These are phyloP conservation scores for Notothenia rossii DNA, from an alignment of 2,113 vertebrate genomes.

Conservation along the genomic window DNA sequence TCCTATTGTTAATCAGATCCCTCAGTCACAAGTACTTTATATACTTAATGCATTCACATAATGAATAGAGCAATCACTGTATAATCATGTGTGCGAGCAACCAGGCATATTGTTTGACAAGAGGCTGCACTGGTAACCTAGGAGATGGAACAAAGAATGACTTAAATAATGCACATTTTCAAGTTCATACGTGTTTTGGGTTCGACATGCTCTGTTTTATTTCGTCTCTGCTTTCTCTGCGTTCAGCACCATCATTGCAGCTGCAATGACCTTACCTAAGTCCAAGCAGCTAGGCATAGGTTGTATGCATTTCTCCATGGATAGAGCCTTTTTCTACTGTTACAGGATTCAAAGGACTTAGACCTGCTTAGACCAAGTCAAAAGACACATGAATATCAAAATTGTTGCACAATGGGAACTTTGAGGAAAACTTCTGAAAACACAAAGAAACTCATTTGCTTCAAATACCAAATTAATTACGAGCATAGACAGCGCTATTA, in stretches of 20 bases:
- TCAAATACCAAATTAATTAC: no score
- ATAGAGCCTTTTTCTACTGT: not conserved
- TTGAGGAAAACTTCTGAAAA: not conserved
- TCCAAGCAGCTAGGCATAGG: no score
- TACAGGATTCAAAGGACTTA: not conserved
- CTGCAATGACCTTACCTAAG: not conserved
- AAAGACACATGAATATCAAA: not conserved
- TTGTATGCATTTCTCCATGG: not conserved
- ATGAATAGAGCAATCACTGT: constrained; percentile 33
- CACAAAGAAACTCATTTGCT: no score
- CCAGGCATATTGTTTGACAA: constrained; percentile 17
- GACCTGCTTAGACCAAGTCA: not conserved
- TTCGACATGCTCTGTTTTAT: no score
- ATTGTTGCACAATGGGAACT: not conserved
- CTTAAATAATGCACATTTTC: no score
- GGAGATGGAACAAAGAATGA: no score
- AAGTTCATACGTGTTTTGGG: no score
- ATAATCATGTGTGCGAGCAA: constrained; percentile 38
- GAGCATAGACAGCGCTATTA: no score
- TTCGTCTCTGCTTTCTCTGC: no score
- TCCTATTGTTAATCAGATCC: constrained; percentile 9
- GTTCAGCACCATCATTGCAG: no score
- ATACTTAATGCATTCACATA: constrained; percentile 12
- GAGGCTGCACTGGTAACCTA: not conserved
- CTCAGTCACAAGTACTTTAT: constrained; percentile 15